Evolutionary conservation across 35 echinoderm and acorn worm genomes (phyloP).

Genomic region (Nesometra sesokonis): DNA sequence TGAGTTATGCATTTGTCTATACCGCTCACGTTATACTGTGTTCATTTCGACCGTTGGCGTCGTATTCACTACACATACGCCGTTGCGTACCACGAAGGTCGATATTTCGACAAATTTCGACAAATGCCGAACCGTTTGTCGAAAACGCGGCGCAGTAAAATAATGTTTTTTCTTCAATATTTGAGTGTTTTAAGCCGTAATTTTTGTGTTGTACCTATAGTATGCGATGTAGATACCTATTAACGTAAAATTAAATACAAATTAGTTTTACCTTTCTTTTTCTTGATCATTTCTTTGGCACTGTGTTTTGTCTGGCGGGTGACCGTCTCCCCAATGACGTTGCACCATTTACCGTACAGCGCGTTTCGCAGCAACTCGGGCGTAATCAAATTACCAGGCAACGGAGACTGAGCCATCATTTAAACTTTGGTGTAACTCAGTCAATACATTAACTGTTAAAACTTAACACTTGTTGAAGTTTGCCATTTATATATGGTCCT

Average conservation of each 20-base stretch:
- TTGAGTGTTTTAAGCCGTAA: background rate
- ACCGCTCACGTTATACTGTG: background rate
- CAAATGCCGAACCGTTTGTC: background rate
- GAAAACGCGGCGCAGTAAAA: background rate
- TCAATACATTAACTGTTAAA: background rate
- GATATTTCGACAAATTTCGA: background rate
- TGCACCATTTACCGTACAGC: constrained; percentile 97
- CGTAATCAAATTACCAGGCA: background rate
- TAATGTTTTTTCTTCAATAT: background rate
- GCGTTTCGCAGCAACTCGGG: constrained; percentile 88
- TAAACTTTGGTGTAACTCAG: background rate
- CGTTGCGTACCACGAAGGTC: background rate
- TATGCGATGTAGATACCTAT: background rate
- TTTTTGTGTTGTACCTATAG: background rate
- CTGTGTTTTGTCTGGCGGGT: constrained; percentile 53
- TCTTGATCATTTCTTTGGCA: constrained; percentile 65
- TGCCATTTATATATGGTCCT: background rate
- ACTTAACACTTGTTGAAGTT: background rate
- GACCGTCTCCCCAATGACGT: constrained; percentile 70
- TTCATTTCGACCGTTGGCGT: background rate
- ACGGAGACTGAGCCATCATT: background rate
- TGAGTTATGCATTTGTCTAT: too few relatives aligned
- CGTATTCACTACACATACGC: background rate
- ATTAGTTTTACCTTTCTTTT: constrained; percentile 75
- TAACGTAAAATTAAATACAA: background rate